Percentiles rank a stretch among this genome's conserved stretches.
These are phyloP conservation scores for Gallinago undulata DNA, from an alignment of 2,113 vertebrate genomes.

Conservation along the genomic window DNA sequence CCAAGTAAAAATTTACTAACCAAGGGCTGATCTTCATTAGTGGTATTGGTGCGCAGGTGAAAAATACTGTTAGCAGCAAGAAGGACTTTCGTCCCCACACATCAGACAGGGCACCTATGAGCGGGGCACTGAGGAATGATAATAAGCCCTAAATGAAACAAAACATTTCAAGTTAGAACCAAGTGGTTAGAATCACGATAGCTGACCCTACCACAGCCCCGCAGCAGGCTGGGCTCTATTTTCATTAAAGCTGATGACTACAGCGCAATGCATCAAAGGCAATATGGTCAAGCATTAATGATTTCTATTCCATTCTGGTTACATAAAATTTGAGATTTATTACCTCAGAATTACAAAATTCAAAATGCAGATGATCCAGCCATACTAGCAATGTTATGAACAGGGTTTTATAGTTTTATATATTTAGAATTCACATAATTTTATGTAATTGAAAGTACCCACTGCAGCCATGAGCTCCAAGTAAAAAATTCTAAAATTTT, in stretches of 20 bases:
- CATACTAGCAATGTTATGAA: neutral
- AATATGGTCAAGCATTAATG: neutral
- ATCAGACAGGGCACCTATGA: constrained; percentile 88
- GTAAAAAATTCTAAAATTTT: neutral
- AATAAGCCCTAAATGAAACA: constrained; percentile 78
- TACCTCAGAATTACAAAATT: neutral
- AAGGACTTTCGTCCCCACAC: constrained; percentile 92
- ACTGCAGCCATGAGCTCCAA: neutral
- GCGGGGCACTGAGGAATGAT: constrained; percentile 87
- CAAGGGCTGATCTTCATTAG: constrained; percentile 91
- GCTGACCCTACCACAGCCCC: accelerated
- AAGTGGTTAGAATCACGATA: accelerated
- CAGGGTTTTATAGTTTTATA: neutral
- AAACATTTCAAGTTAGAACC: neutral
- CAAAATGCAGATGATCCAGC: neutral
- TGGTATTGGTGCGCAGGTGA: constrained; percentile 89
- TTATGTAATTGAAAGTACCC: neutral
- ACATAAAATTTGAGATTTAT: neutral
- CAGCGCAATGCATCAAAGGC: neutral
- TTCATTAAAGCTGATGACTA: accelerated
- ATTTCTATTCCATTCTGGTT: neutral
- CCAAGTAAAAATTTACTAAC: constrained; percentile 62
- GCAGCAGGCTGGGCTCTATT: accelerated
- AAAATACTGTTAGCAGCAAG: constrained; percentile 88
- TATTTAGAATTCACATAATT: neutral